Percentiles rank a stretch among this genome's conserved stretches.
Conservation (phyloP, 2,113 vertebrate species). For the Neogale vison region DNA sequence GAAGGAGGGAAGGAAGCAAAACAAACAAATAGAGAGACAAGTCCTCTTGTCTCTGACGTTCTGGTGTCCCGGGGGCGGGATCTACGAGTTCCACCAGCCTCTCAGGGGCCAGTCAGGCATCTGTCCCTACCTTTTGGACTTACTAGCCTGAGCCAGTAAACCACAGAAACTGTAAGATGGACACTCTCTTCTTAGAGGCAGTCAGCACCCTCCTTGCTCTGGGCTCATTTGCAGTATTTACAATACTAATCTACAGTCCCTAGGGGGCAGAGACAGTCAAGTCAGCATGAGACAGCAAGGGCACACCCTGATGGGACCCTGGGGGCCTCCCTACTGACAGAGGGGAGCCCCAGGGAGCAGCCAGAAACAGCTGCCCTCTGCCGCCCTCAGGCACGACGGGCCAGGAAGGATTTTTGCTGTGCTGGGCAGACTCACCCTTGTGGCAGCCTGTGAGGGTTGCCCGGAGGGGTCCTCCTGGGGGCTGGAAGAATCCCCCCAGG, state of each 20-base stretch:
- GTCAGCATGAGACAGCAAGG: not conserved
- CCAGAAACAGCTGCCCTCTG: not conserved
- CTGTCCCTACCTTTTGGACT: too few relatives aligned
- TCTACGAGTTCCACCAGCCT: not conserved
- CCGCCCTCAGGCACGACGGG: fast-evolving
- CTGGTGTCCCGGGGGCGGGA: not conserved
- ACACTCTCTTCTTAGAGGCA: not conserved
- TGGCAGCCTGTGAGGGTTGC: constrained; percentile 80
- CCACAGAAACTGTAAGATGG: too few relatives aligned
- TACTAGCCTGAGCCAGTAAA: not conserved
- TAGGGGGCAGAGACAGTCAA: not conserved
- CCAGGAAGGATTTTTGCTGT: not conserved
- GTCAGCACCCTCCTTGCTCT: not conserved
- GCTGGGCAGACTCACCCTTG: constrained; percentile 79
- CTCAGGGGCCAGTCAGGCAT: not conserved
- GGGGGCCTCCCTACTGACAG: not conserved
- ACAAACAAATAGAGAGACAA: not conserved
- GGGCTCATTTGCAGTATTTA: constrained; percentile 3
- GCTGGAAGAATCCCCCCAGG: constrained; percentile 85
- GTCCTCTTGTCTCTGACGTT: not conserved
- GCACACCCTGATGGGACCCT: not conserved
- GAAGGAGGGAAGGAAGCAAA: not conserved
- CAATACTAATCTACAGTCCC: not conserved
- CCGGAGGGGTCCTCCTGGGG: constrained; percentile 84
- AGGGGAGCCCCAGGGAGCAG: not conserved